Conservation (phyloP, 2,888 invertebrate genomes). For the Nemoura dubitans region DNA sequence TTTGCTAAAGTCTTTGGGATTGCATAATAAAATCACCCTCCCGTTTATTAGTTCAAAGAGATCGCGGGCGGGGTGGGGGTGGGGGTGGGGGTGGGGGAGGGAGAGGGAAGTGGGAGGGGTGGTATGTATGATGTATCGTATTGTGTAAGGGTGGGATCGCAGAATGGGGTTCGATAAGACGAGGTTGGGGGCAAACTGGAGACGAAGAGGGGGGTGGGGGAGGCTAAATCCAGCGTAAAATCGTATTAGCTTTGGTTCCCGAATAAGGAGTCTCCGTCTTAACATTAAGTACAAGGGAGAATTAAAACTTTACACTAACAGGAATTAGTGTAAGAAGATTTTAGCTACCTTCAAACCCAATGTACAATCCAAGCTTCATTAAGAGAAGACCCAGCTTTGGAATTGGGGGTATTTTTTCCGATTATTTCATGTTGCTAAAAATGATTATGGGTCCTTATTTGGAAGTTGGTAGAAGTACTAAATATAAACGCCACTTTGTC, state of each 20-base stretch:
- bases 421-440: not conserved
- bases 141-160: constrained; percentile 35
- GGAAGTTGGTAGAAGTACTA: not conserved
- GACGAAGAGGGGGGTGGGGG: constrained; percentile 38
- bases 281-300: constrained; percentile 57
- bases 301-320: constrained; percentile 73
- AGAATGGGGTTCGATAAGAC: constrained; percentile 24
- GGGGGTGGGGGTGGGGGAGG: constrained; percentile 52
- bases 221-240: constrained; percentile 70
- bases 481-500: no score
- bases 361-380: constrained; percentile 41
- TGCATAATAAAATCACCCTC: constrained; percentile 36
- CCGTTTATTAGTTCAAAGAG: constrained; percentile 40
- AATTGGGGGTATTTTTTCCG: not conserved
- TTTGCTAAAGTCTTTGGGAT: not conserved
- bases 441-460: constrained; percentile 41
- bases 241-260: constrained; percentile 67
- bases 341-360: constrained; percentile 45
- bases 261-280: constrained; percentile 60
- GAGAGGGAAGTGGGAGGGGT: constrained; percentile 52
- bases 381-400: constrained; percentile 30
- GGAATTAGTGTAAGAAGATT: constrained; percentile 60
- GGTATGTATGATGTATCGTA: constrained; percentile 26
- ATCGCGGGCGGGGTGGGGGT: constrained; percentile 42
- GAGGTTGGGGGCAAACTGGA: constrained; percentile 22